Evolutionary conservation across 2,888 invertebrate genomes (phyloP).

Genomic region (Micropterix aruncella): DNA sequence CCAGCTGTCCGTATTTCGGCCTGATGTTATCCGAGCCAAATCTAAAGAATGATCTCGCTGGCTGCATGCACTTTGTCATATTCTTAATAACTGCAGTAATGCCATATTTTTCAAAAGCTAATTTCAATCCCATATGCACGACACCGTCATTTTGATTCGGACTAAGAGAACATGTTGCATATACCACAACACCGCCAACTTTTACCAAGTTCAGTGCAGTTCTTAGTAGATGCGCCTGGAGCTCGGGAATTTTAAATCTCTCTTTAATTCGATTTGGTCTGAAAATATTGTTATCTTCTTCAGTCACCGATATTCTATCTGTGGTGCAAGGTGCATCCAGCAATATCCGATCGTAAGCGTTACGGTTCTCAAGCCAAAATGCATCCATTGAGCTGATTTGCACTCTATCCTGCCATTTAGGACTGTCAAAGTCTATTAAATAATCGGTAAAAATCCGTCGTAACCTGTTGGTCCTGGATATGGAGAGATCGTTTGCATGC

Average conservation of each 20-base stretch:
- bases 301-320: slow-evolving; percentile 69
- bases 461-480: slow-evolving; percentile 48
- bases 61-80: slow-evolving; percentile 44
- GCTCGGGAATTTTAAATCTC: slow-evolving; percentile 66
- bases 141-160: slow-evolving; percentile 97
- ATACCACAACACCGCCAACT: slow-evolving; percentile 82
- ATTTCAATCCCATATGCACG: slow-evolving; percentile 70
- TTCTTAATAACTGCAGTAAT: slow-evolving; percentile 60
- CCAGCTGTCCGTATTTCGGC: slow-evolving; percentile 75
- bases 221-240: slow-evolving; percentile 67
- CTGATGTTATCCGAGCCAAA: slow-evolving; percentile 40
- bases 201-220: slow-evolving; percentile 44
- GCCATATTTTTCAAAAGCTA: slow-evolving; percentile 52
- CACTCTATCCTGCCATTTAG: slow-evolving; percentile 47
- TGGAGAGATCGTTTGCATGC: slow-evolving; percentile 62
- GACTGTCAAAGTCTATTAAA: slow-evolving; percentile 46
- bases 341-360: too few species aligned
- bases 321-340: slow-evolving; percentile 95
- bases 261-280: slow-evolving; percentile 63
- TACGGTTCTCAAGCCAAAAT: too few species aligned
- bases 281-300: slow-evolving; percentile 83
- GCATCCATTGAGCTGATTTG: too few species aligned
- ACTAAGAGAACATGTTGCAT: slow-evolving; percentile 91
- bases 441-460: slow-evolving; percentile 51
- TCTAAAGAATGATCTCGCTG: slow-evolving; percentile 46